Base-by-base conservation (phyloP, 2,113 vertebrate species). In the Vidua macroura region DNA sequence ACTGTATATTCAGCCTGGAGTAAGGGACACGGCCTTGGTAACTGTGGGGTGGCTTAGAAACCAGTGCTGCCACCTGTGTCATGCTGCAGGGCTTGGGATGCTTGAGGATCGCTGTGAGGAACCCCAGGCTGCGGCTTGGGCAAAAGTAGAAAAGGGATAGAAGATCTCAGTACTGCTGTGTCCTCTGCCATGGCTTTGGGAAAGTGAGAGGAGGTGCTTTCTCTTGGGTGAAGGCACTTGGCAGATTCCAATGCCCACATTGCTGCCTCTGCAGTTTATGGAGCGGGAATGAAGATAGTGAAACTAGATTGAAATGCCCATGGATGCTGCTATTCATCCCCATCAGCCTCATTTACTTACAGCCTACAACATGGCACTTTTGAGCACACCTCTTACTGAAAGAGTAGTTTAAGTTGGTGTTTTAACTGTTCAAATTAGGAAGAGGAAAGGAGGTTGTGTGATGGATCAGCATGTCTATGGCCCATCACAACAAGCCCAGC, bases 1-100 rank as follows among this genome's bases (percentile, higher is more conserved):
- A 17, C 28, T 2, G 0, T 21, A 3, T 1, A 0, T 44, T 85
- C 66, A 59, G 15, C 12, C 35, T 82, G 39, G 33, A 55, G 33
- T 18, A 55, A 64, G 21, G 46, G 24, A 18, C 7, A 10, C 0
- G 0, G 43, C 10, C 28, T 37, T 3, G 1, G 17, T 77, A 44
- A 7, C 55, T 41, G 5, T 76, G 37, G 33, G 12, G 6, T 75
- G 56, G 15, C 44, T 88, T 53, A 33, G 44, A 88, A 85, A 30
- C 25, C 48, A 55, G 15, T 4, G 3, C 24, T 48, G 30, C 1
- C 5, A 15, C 19, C 66, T 3, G 0, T 25, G 41, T 53, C 21
- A 0, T 18, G n/a, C 23, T 55, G 35, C 27, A 58, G 73, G 67
- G 15, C 28, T 92, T 67, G 53, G 33, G 22, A 12, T 56, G 15